phyloP scores from a whole-genome alignment of 2,888 invertebrate species.

The Cheilosia urbana region DNA sequence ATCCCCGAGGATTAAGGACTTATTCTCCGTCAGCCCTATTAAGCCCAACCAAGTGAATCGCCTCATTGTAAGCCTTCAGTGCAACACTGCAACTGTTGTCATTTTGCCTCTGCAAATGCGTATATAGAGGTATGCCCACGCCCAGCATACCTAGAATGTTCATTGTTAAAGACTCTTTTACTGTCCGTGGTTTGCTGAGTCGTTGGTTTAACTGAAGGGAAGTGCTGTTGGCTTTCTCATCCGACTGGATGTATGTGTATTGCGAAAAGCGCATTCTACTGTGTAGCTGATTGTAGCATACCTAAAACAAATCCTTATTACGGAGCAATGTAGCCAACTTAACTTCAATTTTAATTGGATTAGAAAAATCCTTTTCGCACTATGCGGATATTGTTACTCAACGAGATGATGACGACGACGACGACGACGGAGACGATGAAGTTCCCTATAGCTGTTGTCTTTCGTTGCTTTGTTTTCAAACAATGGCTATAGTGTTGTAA shows the following conservation, averaged over 20 bases:
- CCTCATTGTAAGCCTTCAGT: conserved; percentile 64
- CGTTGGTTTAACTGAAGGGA: conserved; percentile 45
- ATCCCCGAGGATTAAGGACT: conserved; percentile 50
- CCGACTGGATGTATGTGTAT: conserved; percentile 5
- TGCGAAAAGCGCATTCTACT: conserved; percentile 54
- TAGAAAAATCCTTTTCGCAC: conserved; percentile 61
- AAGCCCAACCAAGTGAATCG: conserved; percentile 58
- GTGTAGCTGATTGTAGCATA: conserved; percentile 32
- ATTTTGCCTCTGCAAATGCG: conserved; percentile 11
- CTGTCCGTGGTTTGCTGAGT: conserved; percentile 50
- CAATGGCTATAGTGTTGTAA: conserved; percentile 48
- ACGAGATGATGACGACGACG: conserved; percentile 13
- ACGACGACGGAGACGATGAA: conserved; percentile 25
- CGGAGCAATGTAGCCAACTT: conserved; percentile 63
- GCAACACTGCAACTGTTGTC: conserved; percentile 56
- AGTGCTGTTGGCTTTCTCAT: conserved; percentile 17
- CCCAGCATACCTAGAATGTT: not conserved
- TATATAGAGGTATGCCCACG: not conserved
- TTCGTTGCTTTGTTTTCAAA: conserved; percentile 28
- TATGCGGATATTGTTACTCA: conserved; percentile 32
- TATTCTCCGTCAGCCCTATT: conserved; percentile 27
- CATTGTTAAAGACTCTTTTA: conserved; percentile 45
- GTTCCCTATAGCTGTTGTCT: conserved; percentile 19
- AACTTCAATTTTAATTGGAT: conserved; percentile 74
- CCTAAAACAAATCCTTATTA: conserved; percentile 57